phyloP scores from a whole-genome alignment of 2,888 invertebrate genomes.

The Ichneumoninae sp. region DNA sequence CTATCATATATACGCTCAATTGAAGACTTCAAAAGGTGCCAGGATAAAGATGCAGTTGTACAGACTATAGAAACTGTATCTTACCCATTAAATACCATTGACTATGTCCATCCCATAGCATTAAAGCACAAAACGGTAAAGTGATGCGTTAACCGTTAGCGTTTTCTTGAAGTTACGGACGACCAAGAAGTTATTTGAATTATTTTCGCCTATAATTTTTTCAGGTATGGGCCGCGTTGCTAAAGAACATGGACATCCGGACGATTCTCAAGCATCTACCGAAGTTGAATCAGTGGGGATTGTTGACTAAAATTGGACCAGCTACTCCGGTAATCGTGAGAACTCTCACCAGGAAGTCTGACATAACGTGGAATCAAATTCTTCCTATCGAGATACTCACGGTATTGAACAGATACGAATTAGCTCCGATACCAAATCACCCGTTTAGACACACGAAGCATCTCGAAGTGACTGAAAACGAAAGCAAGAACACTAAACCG shows the following conservation, averaged over 20 bases:
- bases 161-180: no score
- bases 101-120: slow-evolving; percentile 89
- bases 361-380: slow-evolving; percentile 83
- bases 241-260: slow-evolving; percentile 86
- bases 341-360: slow-evolving; percentile 85
- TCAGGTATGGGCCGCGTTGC: slow-evolving; percentile 88
- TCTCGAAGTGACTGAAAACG: not conserved
- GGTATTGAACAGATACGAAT: slow-evolving; percentile 86
- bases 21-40: slow-evolving; percentile 80
- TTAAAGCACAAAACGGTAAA: slow-evolving; percentile 88
- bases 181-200: no score
- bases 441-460: not conserved
- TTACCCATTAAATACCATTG: slow-evolving; percentile 84
- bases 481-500: not conserved
- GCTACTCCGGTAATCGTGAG: slow-evolving; percentile 86
- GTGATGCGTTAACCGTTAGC: not conserved
- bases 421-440: not conserved
- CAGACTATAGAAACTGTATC: slow-evolving; percentile 83
- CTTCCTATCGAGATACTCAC: slow-evolving; percentile 87
- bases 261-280: slow-evolving; percentile 86
- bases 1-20: slow-evolving; percentile 76
- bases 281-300: slow-evolving; percentile 88
- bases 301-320: slow-evolving; percentile 85
- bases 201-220: slow-evolving; percentile 38
- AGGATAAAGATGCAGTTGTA: slow-evolving; percentile 85